These are phyloP conservation scores for Microplitis mediator DNA, from an alignment of 1,140 invertebrate genomes.

Conservation along the genomic window DNA sequence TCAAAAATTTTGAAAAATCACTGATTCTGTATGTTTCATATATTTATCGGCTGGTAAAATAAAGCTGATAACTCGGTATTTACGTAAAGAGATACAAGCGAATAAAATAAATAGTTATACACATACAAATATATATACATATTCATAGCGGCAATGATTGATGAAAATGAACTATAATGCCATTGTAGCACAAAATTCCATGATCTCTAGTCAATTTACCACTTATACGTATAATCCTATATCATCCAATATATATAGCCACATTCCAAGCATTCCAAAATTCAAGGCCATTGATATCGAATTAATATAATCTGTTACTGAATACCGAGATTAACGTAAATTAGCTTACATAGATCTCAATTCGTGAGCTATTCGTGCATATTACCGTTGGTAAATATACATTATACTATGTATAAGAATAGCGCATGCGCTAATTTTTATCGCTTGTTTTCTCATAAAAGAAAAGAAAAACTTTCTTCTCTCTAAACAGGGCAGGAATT, in stretches of 20 bases:
- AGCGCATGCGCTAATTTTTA: too few relatives aligned
- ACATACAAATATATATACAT: neutral
- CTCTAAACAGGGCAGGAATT: too few relatives aligned
- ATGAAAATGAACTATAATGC: neutral
- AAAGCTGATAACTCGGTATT: too few relatives aligned
- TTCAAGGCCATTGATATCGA: conserved; percentile 21
- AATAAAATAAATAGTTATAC: too few relatives aligned
- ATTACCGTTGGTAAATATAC: too few relatives aligned
- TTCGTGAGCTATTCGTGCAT: neutral
- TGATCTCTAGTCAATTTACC: neutral
- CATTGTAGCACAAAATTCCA: neutral
- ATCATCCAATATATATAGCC: neutral
- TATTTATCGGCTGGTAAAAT: too few relatives aligned
- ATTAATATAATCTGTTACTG: conserved; percentile 19
- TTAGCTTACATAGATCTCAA: neutral
- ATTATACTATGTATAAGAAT: too few relatives aligned
- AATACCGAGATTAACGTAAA: neutral
- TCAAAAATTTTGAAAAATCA: too few relatives aligned
- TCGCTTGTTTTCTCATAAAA: too few relatives aligned
- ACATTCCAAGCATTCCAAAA: conserved; percentile 23
- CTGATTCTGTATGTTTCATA: too few relatives aligned
- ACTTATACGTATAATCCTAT: neutral
- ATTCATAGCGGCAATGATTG: neutral
- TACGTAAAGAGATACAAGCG: too few relatives aligned
- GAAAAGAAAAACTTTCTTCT: too few relatives aligned